These are phyloP conservation scores for Diplogasteroides magnus DNA, from an alignment of 1,140 invertebrate species.

Conservation along the genomic window DNA sequence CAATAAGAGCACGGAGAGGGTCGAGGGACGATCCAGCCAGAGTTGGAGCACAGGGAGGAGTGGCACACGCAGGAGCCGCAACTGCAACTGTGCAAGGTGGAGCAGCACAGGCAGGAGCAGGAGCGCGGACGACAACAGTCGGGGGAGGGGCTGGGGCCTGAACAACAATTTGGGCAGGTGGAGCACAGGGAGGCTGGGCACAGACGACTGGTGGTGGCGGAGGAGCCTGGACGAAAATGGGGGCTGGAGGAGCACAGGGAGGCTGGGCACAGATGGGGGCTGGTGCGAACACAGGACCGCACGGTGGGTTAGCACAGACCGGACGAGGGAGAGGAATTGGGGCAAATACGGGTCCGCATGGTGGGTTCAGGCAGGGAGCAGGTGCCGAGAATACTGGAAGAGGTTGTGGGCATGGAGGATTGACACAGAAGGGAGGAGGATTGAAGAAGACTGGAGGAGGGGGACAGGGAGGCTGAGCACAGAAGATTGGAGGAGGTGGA, in stretches of 20 bases:
- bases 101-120: not conserved
- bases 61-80: conserved; percentile 9
- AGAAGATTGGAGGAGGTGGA: not conserved
- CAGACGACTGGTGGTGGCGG: conserved; percentile 13
- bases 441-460: not conserved
- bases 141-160: not conserved
- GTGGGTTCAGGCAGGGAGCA: not conserved
- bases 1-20: no score
- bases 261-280: conserved; percentile 8
- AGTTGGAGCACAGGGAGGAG: conserved; percentile 10
- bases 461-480: conserved; percentile 2
- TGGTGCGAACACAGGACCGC: not conserved
- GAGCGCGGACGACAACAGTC: not conserved
- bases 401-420: conserved; percentile 4
- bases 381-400: not conserved
- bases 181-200: not conserved
- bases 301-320: conserved; percentile 9
- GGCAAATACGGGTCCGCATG: not conserved
- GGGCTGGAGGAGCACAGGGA: conserved; percentile 15
- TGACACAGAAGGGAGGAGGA: conserved; percentile 6
- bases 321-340: not conserved
- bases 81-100: not conserved
- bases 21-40: no score
- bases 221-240: conserved; percentile 11
- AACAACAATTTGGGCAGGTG: not conserved